phyloP scores from a whole-genome alignment of 2,113 vertebrate species.

The Rhea americana region DNA sequence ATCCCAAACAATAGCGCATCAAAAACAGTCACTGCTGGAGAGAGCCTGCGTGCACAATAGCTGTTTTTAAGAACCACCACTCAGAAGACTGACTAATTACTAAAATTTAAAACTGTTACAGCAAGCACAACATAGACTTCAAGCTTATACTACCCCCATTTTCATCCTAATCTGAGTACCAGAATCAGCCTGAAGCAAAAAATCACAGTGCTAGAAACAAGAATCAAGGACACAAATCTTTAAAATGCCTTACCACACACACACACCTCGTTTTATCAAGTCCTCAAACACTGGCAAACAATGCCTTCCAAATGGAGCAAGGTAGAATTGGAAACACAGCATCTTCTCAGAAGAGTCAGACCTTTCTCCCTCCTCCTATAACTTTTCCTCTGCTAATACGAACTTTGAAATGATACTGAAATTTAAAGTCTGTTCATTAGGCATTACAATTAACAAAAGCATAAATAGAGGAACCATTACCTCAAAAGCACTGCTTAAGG shows the following conservation, averaged over 20 bases:
- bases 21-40: conserved; percentile 70
- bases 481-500: background rate
- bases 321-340: background rate
- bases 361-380: background rate
- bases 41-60: conserved; percentile 59
- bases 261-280: background rate
- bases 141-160: background rate
- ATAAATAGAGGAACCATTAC: background rate
- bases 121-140: conserved; percentile 24
- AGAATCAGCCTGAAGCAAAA: background rate
- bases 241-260: background rate
- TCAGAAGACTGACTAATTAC: conserved; percentile 63
- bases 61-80: conserved; percentile 54
- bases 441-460: background rate
- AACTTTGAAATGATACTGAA: background rate
- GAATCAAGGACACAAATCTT: background rate
- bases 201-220: background rate
- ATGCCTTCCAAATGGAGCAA: background rate
- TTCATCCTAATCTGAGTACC: background rate
- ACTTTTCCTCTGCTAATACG: background rate
- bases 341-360: background rate
- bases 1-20: conserved; percentile 63
- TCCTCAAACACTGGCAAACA: background rate
- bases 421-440: background rate
- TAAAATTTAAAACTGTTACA: conserved; percentile 67